phyloP scores from a whole-genome alignment of 2,113 vertebrate genomes.

The Neomonachus schauinslandi region DNA sequence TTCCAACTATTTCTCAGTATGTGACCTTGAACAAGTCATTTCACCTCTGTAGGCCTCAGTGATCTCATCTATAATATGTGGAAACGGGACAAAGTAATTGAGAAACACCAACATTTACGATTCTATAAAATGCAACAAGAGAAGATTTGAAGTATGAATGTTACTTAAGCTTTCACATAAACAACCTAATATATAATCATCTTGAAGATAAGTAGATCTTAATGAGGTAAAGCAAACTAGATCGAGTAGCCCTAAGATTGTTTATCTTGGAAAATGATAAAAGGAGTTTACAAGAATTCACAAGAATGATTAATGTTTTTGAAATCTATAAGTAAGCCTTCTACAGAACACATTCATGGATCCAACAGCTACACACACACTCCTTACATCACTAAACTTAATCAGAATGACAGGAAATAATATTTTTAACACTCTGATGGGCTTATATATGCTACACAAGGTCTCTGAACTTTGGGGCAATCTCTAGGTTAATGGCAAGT shows the following conservation, averaged over 20 bases:
- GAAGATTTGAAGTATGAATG: not conserved
- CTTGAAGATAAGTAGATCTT: not conserved
- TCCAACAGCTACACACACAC: not conserved
- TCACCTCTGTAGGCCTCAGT: not conserved
- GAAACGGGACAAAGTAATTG: not conserved
- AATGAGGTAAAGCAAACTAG: conserved; percentile 14
- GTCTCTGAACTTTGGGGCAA: not conserved
- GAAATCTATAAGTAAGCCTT: not conserved
- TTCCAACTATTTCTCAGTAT: not conserved
- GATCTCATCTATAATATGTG: not conserved
- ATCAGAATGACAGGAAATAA: not conserved
- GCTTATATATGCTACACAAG: not conserved
- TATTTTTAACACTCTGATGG: not conserved
- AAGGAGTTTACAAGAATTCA: not conserved
- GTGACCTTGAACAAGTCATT: not conserved
- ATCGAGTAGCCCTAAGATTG: not conserved
- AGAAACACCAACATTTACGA: not conserved
- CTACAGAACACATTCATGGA: not conserved
- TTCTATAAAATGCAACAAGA: conserved; percentile 1
- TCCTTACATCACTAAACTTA: not conserved
- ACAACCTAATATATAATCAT: not conserved
- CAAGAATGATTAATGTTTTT: conserved; percentile 13
- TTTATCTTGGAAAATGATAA: conserved; percentile 7
- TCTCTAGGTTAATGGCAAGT: not conserved
- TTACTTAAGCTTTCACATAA: conserved; percentile 20